These are phyloP conservation scores for Pipistrellus pipistrellus DNA, from an alignment of 2,797 vertebrate genomes.

Conservation along the genomic window DNA sequence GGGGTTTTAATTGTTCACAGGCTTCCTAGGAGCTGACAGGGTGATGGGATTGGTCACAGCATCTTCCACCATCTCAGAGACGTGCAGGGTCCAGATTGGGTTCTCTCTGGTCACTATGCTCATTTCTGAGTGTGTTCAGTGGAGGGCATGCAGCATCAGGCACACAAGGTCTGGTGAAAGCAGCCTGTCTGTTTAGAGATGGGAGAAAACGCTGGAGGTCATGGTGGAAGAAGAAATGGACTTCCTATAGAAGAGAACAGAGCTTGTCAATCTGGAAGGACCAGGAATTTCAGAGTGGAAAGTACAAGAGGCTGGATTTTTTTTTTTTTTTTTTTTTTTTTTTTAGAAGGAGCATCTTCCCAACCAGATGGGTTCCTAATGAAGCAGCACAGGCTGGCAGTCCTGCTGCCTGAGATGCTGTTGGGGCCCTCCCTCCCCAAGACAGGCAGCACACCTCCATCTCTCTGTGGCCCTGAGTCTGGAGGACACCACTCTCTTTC, in stretches of 20 bases:
- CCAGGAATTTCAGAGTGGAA: neutral
- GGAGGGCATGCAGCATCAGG: neutral
- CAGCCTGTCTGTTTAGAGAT: neutral
- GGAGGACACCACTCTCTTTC: neutral
- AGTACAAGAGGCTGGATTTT: neutral
- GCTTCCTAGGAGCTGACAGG: neutral
- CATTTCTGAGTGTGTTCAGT: neutral
- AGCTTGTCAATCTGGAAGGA: neutral
- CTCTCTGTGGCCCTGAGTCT: neutral
- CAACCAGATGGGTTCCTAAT: neutral
- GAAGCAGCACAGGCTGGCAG: neutral
- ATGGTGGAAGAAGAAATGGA: neutral
- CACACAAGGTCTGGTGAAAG: neutral
- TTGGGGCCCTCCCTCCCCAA: neutral
- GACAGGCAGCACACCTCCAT: neutral
- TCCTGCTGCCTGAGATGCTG: neutral
- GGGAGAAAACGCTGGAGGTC: neutral
- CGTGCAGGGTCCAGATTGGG: neutral
- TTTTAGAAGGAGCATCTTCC: slow-evolving; percentile 18
- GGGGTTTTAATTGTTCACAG: slow-evolving; percentile 50
- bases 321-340: neutral
- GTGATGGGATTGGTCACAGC: neutral
- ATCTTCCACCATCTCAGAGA: slow-evolving; percentile 6
- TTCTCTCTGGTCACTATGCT: neutral
- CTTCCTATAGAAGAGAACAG: neutral